Percentiles rank a stretch among this genome's conserved stretches.
These are phyloP conservation scores for Rhinopithecus roxellana DNA, from an alignment of 2,113 vertebrate genomes.

Conservation along the genomic window DNA sequence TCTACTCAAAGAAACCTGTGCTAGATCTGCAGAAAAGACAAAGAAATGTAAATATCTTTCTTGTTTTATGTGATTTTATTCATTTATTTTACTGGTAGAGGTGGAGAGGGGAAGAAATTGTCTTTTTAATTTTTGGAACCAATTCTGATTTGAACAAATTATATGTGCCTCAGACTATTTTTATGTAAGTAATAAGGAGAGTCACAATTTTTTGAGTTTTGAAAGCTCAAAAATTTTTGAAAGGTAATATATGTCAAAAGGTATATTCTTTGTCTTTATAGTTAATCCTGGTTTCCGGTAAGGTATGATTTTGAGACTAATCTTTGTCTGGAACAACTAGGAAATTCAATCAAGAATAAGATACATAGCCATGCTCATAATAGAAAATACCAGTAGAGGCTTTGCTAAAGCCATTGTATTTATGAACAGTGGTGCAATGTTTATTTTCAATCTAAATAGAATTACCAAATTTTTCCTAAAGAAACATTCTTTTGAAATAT, in stretches of 20 bases:
- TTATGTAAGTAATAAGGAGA: not conserved
- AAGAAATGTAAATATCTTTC: slow-evolving; percentile 89
- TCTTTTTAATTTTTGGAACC: not conserved
- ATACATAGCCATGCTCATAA: not conserved
- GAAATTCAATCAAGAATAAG: slow-evolving; percentile 12
- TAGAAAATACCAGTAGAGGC: not conserved
- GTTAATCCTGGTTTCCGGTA: not conserved
- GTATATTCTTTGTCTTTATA: not conserved
- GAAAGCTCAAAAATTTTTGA: not conserved
- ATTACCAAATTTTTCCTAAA: slow-evolving; percentile 38
- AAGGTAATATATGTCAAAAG: slow-evolving; percentile 37
- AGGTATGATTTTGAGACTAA: slow-evolving; percentile 19
- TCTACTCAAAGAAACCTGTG: slow-evolving; percentile 92
- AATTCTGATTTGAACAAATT: not conserved
- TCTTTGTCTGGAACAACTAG: not conserved
- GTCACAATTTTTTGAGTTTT: not conserved
- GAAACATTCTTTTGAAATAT: slow-evolving; percentile 18
- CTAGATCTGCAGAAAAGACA: slow-evolving; percentile 90
- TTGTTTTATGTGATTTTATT: slow-evolving; percentile 50
- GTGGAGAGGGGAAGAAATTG: not conserved
- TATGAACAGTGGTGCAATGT: not conserved
- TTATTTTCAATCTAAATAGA: slow-evolving; percentile 6
- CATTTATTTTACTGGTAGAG: slow-evolving; percentile 16
- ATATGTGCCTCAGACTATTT: not conserved
- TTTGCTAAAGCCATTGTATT: not conserved